These are phyloP conservation scores for Lota lota DNA, from an alignment of 2,113 vertebrate genomes.

Conservation along the genomic window DNA sequence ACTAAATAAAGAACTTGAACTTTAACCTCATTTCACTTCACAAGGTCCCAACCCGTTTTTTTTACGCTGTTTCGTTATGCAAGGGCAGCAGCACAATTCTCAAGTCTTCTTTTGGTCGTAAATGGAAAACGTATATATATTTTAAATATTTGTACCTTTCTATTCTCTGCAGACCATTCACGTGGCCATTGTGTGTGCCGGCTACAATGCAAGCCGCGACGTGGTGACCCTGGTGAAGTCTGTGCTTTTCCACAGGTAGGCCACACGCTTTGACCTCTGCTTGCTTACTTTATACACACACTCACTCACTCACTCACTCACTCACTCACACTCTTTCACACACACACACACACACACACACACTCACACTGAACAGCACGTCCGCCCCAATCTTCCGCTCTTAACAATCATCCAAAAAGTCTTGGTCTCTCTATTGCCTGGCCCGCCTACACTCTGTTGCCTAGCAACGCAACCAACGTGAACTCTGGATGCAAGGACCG, in stretches of 20 bases:
- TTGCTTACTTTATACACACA: too few relatives aligned
- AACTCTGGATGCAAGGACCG: constrained; percentile 18
- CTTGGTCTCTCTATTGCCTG: constrained; percentile 13
- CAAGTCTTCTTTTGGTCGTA: too few relatives aligned
- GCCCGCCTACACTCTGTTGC: constrained; percentile 35
- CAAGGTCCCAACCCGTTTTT: not conserved
- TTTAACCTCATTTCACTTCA: too few relatives aligned
- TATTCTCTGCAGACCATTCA: constrained; percentile 84
- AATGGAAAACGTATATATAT: not conserved
- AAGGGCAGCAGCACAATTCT: too few relatives aligned
- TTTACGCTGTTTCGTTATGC: not conserved
- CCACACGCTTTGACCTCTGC: constrained; percentile 1
- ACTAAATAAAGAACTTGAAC: not conserved
- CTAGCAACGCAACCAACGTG: constrained; percentile 41
- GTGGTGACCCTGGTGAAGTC: constrained; percentile 98
- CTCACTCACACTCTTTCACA: not conserved
- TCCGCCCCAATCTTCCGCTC: too few relatives aligned
- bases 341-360: not conserved
- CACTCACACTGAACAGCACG: too few relatives aligned
- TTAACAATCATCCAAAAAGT: constrained; percentile 14
- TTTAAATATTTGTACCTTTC: not conserved
- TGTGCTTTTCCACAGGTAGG: constrained; percentile 95
- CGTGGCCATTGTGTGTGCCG: constrained; percentile 96
- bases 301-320: not conserved
- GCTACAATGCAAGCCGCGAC: constrained; percentile 96